Evolutionary conservation across 37 sponge, comb jelly and placozoan genomes (phyloP).

Genomic region (Axinella damicornis): DNA sequence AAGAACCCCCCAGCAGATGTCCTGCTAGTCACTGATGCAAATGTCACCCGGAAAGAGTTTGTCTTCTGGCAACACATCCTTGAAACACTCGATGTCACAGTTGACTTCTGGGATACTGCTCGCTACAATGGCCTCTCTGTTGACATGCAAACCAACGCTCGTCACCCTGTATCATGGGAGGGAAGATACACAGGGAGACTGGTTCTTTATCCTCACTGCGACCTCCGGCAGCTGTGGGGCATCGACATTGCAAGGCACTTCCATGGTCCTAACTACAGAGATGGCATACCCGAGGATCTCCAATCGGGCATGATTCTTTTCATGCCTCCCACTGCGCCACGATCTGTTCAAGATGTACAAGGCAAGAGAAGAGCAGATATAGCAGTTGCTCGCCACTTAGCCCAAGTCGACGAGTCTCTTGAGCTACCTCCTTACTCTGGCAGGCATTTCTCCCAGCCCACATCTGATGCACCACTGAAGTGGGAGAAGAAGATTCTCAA

Average conservation of each 20-base stretch:
- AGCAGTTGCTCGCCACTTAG: constrained; percentile 25
- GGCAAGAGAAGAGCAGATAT: constrained; percentile 29
- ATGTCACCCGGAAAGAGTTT: constrained; percentile 58
- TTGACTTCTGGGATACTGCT: constrained; percentile 75
- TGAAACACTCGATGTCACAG: constrained; percentile 41
- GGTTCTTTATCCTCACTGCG: constrained; percentile 71
- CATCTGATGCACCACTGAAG: background rate
- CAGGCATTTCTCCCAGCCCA: constrained; percentile 4
- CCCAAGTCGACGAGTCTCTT: constrained; percentile 11
- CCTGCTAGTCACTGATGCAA: constrained; percentile 61
- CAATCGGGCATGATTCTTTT: constrained; percentile 57
- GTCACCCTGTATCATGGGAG: constrained; percentile 66
- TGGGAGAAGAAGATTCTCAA: constrained; percentile 55
- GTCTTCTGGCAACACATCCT: constrained; percentile 75
- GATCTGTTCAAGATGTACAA: background rate
- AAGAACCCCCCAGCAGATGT: constrained; percentile 64
- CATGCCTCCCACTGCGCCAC: background rate
- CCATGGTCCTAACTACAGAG: constrained; percentile 27
- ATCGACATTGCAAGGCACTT: constrained; percentile 69
- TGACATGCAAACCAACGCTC: constrained; percentile 27
- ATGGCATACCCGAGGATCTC: background rate
- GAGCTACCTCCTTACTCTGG: constrained; percentile 50
- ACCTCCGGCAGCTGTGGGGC: constrained; percentile 25
- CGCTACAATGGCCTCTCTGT: constrained; percentile 73
- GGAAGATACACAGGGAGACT: constrained; percentile 56